phyloP scores from a whole-genome alignment of 37 sponge, comb jelly and placozoan species.

The Trichoplax adhaerens region DNA sequence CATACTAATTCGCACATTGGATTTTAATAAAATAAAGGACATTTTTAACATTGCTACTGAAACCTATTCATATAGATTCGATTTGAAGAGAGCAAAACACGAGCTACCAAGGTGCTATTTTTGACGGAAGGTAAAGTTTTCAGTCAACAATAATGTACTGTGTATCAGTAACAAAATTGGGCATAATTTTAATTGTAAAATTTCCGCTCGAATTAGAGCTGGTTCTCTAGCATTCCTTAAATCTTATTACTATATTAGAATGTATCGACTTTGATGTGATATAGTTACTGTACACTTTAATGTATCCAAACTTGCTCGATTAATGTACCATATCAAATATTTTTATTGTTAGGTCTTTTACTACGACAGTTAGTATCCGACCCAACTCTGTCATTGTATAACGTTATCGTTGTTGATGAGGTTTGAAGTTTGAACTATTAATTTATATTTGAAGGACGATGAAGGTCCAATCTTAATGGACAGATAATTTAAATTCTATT shows the following conservation, averaged over 20 bases:
- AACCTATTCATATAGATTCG: slow-evolving; percentile 26
- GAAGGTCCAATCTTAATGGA: not conserved
- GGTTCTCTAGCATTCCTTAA: too few relatives aligned
- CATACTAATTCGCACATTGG: not conserved
- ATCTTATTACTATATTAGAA: too few relatives aligned
- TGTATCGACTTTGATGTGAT: too few relatives aligned
- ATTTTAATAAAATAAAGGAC: not conserved
- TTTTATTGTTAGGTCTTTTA: slow-evolving; percentile 20
- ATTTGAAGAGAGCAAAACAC: slow-evolving; percentile 49
- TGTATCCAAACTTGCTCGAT: too few relatives aligned
- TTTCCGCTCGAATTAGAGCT: too few relatives aligned
- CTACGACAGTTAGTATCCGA: slow-evolving; percentile 68
- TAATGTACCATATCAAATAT: too few relatives aligned
- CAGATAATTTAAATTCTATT: not conserved
- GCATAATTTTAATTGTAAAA: too few relatives aligned
- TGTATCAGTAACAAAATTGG: too few relatives aligned
- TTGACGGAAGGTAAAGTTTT: slow-evolving; percentile 57
- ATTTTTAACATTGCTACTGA: not conserved
- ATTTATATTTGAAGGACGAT: not conserved
- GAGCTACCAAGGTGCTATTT: slow-evolving; percentile 60
- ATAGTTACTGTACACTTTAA: too few relatives aligned
- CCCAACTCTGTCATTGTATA: slow-evolving; percentile 52
- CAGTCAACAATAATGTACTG: too few relatives aligned
- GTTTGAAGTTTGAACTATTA: slow-evolving; percentile 4
- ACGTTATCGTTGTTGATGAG: slow-evolving; percentile 80